Evolutionary conservation across 2,113 vertebrate genomes (phyloP).

Genomic region (Naja naja): DNA sequence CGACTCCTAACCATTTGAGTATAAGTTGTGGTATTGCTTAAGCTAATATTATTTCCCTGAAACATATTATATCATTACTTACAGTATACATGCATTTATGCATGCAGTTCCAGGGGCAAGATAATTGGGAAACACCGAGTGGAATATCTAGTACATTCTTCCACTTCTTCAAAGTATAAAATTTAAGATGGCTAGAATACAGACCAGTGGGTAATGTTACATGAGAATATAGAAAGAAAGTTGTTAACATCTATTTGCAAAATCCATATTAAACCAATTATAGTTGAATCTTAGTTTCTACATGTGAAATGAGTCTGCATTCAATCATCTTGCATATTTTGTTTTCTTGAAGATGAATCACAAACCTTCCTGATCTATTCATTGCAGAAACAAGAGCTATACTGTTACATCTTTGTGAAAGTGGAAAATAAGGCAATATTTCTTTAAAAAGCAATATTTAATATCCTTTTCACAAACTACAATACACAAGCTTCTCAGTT

Average conservation of each 20-base stretch:
- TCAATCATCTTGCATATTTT: slow-evolving; percentile 26
- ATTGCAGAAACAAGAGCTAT: slow-evolving; percentile 8
- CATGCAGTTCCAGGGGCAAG: neutral
- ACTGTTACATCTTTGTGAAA: neutral
- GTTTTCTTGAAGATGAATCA: neutral
- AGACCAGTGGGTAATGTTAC: slow-evolving; percentile 4
- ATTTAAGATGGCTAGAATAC: neutral
- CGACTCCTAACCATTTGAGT: neutral
- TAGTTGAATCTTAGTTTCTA: slow-evolving; percentile 10
- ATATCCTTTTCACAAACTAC: neutral
- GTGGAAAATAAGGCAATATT: slow-evolving; percentile 20
- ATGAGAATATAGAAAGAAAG: slow-evolving; percentile 27
- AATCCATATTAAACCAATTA: slow-evolving; percentile 10
- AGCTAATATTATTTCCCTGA: neutral
- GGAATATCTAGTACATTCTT: neutral
- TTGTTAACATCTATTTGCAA: neutral
- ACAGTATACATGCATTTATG: neutral
- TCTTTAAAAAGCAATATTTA: neutral
- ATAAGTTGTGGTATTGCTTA: neutral
- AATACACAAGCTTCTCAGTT: neutral
- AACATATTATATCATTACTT: too few relatives aligned
- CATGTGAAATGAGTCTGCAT: neutral
- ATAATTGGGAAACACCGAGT: too few relatives aligned
- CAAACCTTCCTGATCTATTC: slow-evolving; percentile 2
- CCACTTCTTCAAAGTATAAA: neutral